phyloP scores from a whole-genome alignment of 1,140 invertebrate species.

The Trichonephila inaurata region DNA sequence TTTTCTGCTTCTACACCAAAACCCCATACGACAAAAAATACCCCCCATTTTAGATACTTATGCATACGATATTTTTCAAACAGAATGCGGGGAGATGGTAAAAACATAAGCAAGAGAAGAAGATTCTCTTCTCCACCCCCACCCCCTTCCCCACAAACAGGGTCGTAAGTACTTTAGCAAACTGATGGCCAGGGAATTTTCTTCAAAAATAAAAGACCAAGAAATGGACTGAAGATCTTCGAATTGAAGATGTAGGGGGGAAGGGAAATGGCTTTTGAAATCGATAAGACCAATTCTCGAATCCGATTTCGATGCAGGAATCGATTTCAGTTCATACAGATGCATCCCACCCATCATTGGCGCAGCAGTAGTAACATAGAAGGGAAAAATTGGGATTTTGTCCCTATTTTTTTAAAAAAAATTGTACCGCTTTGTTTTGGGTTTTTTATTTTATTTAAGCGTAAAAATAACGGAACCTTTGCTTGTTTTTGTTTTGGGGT shows the following conservation, averaged over 20 bases:
- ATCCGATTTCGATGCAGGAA: slow-evolving; percentile 52
- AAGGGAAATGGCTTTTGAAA: slow-evolving; percentile 62
- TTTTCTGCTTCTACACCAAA: background rate
- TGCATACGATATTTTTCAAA: background rate
- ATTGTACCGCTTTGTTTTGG: background rate
- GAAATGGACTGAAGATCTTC: slow-evolving; percentile 7
- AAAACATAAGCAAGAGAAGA: background rate
- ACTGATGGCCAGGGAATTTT: slow-evolving; percentile 59
- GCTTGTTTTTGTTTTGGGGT: background rate
- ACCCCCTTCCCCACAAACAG: slow-evolving; percentile 11
- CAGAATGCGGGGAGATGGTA: background rate
- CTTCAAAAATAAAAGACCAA: slow-evolving; percentile 42
- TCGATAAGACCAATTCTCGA: slow-evolving; percentile 62
- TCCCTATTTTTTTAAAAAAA: background rate
- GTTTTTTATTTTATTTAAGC: background rate
- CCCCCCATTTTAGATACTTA: background rate
- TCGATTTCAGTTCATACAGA: slow-evolving; percentile 38
- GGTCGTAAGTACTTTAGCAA: slow-evolving; percentile 62
- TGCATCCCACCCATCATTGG: background rate
- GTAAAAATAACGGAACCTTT: slow-evolving; percentile 13
- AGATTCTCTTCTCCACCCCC: background rate
- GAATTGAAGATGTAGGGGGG: background rate
- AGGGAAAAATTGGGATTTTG: background rate
- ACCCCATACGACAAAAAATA: background rate
- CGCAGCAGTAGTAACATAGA: background rate